A percentile compares a stretch with the other conserved stretches of the same genome.
Conservation (phyloP, 1,140 invertebrate species). For the Lordiphosa stackelbergi region DNA sequence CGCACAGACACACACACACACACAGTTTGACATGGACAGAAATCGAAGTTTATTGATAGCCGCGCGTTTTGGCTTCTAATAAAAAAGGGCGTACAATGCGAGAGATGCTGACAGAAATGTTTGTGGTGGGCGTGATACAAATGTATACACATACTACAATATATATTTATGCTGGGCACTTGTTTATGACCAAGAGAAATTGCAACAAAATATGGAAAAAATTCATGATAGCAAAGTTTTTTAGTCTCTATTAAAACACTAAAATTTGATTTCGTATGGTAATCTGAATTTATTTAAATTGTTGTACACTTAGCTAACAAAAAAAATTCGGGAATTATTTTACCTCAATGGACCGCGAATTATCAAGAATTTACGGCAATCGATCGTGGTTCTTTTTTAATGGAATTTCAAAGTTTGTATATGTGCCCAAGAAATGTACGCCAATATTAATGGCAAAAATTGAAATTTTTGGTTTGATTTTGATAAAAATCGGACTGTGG, state of each 20-base stretch:
- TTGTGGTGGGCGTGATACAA: conserved; percentile 23
- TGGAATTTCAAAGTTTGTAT: too few species aligned
- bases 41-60: conserved; percentile 68
- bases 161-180: conserved; percentile 54
- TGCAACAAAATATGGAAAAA: conserved; percentile 6
- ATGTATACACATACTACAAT: conserved; percentile 16
- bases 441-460: too few species aligned
- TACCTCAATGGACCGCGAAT: too few species aligned
- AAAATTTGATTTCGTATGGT: too few species aligned
- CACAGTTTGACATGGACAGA: conserved; percentile 16
- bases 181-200: conserved; percentile 44
- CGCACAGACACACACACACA: conserved; percentile 14
- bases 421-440: too few species aligned
- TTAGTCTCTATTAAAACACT: not conserved
- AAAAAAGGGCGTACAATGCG: conserved; percentile 23
- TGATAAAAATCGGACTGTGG: too few species aligned
- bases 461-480: too few species aligned
- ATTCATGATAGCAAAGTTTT: not conserved
- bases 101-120: conserved; percentile 47
- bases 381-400: too few species aligned
- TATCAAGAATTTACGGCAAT: too few species aligned
- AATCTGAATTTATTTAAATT: too few species aligned
- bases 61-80: conserved; percentile 48
- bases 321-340: too few species aligned
- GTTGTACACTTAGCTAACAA: too few species aligned